phyloP scores from a whole-genome alignment of 1,140 invertebrate genomes.

The Diorhabda sublineata region DNA sequence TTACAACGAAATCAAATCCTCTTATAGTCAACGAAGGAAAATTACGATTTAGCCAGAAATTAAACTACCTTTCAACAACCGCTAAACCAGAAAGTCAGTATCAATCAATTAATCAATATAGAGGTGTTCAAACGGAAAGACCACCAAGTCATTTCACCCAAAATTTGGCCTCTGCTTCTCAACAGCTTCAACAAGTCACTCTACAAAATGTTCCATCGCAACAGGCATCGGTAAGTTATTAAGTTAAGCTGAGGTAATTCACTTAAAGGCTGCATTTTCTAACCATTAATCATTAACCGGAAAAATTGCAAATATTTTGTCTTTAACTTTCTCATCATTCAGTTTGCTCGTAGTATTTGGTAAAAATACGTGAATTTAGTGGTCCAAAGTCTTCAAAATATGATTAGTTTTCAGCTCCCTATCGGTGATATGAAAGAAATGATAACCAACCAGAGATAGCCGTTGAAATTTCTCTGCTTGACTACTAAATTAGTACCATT shows the following conservation, averaged over 20 bases:
- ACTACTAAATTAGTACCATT: no score
- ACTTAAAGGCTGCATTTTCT: background rate
- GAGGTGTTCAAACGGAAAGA: background rate
- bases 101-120: background rate
- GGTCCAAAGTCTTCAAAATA: background rate
- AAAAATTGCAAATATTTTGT: no score
- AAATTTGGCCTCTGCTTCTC: background rate
- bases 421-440: background rate
- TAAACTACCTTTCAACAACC: background rate
- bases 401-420: background rate
- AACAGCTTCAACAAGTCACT: constrained; percentile 3
- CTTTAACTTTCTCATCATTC: background rate
- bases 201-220: background rate
- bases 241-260: background rate
- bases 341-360: background rate
- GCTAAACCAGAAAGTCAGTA: constrained; percentile 7
- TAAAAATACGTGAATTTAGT: background rate
- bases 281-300: no score
- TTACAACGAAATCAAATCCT: constrained; percentile 1
- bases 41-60: background rate
- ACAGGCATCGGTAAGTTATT: background rate
- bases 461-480: no score
- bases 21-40: background rate
- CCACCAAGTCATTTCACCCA: background rate
- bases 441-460: no score